A percentile compares a stretch with the other conserved stretches of the same genome.
Conservation (phyloP, 2,888 invertebrate species). For the Rhabditoides inermis region DNA sequence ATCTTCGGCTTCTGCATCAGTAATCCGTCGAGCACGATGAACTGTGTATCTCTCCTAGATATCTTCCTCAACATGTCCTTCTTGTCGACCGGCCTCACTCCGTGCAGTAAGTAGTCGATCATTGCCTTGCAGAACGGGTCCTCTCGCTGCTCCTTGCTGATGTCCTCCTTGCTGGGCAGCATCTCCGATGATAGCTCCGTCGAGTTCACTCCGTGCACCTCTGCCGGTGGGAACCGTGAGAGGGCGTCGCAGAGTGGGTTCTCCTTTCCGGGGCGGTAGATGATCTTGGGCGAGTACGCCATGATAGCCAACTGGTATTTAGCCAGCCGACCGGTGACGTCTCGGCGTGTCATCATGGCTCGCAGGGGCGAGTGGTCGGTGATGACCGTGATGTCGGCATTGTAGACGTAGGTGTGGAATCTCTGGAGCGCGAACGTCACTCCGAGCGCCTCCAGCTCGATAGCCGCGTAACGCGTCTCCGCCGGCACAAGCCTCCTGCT, state of each 20-base stretch:
- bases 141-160: too few species aligned
- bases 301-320: constrained; percentile 12
- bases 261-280: constrained; percentile 20
- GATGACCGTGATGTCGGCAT: constrained; percentile 7
- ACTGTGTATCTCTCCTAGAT: too few species aligned
- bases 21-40: too few species aligned
- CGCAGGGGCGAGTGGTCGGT: constrained; percentile 15
- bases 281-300: constrained; percentile 17
- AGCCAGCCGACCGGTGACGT: constrained; percentile 11
- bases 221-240: too few species aligned
- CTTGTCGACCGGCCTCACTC: too few species aligned
- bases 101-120: too few species aligned
- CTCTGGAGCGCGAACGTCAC: constrained; percentile 7
- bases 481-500: constrained; percentile 9
- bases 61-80: too few species aligned
- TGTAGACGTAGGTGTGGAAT: constrained; percentile 15
- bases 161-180: too few species aligned
- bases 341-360: constrained; percentile 6
- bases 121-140: too few species aligned
- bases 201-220: too few species aligned
- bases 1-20: too few species aligned
- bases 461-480: constrained; percentile 11
- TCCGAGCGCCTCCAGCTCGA: constrained; percentile 18
- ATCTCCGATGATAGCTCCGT: too few species aligned
- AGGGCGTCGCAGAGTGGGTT: constrained; percentile 24